A percentile compares a stretch with the other conserved stretches of the same genome.
phyloP scores from a whole-genome alignment of 2,797 vertebrate species.

The Girardinus metallicus region DNA sequence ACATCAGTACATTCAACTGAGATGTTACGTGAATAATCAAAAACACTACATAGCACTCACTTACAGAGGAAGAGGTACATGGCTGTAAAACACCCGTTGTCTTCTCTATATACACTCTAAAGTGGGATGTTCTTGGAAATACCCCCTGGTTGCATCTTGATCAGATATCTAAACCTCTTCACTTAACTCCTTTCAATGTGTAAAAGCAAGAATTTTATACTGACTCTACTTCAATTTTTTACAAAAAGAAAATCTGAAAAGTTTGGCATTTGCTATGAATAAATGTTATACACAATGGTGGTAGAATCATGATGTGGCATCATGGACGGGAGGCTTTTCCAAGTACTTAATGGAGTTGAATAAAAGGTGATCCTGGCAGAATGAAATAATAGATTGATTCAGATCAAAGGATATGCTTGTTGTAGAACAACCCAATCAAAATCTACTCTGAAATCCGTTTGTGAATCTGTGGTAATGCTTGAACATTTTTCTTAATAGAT shows the following conservation, averaged over 20 bases:
- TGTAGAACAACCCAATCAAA: not conserved
- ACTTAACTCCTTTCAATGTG: not conserved
- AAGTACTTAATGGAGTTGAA: not conserved
- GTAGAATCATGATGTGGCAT: not conserved
- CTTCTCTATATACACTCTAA: not conserved
- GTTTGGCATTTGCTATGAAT: not conserved
- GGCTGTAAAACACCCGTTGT: not conserved
- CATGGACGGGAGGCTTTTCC: not conserved
- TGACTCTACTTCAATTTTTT: not conserved
- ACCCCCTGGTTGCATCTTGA: not conserved
- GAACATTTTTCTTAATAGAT: not conserved
- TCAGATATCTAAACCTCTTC: not conserved
- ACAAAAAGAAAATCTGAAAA: not conserved
- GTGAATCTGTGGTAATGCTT: not conserved
- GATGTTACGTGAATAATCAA: not conserved
- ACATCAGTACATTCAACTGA: not conserved
- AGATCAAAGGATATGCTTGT: not conserved
- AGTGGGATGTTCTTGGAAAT: not conserved
- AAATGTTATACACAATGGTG: not conserved
- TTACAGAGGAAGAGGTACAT: not conserved
- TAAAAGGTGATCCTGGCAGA: not conserved
- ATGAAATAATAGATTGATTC: not conserved
- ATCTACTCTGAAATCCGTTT: not conserved
- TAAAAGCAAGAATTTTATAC: not conserved
- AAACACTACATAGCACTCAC: not conserved